Evolutionary conservation across 2,113 vertebrate species (phyloP).

Genomic region (Mungos mungo): DNA sequence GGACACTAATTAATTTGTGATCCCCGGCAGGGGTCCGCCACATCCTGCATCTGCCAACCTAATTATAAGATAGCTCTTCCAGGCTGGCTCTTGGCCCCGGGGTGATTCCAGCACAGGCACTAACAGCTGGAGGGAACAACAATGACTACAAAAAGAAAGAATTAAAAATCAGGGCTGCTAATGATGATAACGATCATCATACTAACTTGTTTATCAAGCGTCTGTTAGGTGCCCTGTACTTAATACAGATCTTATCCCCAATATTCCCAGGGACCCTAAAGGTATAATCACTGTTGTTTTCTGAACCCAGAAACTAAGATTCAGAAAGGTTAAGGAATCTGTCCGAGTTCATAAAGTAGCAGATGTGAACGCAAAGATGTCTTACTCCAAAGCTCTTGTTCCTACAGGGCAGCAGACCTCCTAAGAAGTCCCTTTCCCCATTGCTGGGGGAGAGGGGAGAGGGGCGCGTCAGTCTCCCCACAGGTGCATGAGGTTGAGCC

Average conservation of each 20-base stretch:
- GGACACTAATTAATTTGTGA: conserved; percentile 84
- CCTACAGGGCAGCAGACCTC: accelerated
- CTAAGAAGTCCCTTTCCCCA: background rate
- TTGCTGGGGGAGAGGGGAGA: accelerated
- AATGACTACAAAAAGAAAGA: background rate
- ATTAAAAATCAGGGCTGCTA: background rate
- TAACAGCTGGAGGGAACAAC: conserved; percentile 48
- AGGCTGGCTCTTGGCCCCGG: background rate
- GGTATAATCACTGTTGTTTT: background rate
- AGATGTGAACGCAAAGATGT: background rate
- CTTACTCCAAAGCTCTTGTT: background rate
- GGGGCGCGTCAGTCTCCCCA: background rate
- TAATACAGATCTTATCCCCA: background rate
- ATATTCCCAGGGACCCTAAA: background rate
- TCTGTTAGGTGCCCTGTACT: background rate
- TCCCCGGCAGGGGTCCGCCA: conserved; percentile 75
- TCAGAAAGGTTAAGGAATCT: conserved; percentile 17
- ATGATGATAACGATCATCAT: background rate
- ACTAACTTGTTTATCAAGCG: background rate
- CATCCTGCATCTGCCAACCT: conserved; percentile 79
- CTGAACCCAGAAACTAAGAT: background rate
- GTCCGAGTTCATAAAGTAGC: background rate
- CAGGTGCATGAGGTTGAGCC: background rate
- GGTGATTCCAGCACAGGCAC: background rate
- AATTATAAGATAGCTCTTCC: conserved; percentile 82